phyloP scores from a whole-genome alignment of 2,113 vertebrate genomes.

The Litocranius walleri region DNA sequence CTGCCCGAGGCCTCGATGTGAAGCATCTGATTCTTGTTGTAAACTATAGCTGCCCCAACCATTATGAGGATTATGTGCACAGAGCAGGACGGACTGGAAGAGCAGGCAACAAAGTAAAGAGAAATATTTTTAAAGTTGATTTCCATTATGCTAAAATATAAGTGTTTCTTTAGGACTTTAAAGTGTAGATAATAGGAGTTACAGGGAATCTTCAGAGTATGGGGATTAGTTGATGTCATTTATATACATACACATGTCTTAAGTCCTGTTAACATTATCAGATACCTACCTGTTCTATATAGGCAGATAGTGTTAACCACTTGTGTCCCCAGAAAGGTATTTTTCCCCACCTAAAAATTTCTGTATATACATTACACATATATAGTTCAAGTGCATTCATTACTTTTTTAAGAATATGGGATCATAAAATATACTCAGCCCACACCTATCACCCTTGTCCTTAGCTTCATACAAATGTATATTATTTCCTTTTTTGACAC shows the following conservation, averaged over 20 bases:
- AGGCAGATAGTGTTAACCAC: background rate
- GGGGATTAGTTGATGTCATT: background rate
- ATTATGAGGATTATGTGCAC: conserved; percentile 99
- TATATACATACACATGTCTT: background rate
- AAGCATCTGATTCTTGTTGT: conserved; percentile 97
- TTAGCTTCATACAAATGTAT: background rate
- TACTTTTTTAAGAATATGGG: background rate
- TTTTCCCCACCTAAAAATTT: background rate
- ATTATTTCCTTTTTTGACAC: background rate
- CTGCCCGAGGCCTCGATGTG: conserved; percentile 95
- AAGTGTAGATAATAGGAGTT: background rate
- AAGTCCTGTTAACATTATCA: background rate
- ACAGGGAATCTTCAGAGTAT: background rate
- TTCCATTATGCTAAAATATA: background rate
- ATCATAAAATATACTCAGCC: background rate
- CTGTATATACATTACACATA: background rate
- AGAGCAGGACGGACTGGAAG: conserved; percentile 94
- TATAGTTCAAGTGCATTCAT: background rate
- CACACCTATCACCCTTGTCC: background rate
- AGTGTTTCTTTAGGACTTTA: background rate
- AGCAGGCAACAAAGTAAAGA: conserved; percentile 94
- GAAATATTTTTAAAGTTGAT: background rate
- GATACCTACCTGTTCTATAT: background rate
- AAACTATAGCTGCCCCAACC: conserved; percentile 98
- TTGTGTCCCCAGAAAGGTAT: background rate